Evolutionary conservation across 2,797 vertebrate genomes (phyloP), one percentile per base, ranked within the genome.

Genomic region (Hydrolagus colliei): DNA sequence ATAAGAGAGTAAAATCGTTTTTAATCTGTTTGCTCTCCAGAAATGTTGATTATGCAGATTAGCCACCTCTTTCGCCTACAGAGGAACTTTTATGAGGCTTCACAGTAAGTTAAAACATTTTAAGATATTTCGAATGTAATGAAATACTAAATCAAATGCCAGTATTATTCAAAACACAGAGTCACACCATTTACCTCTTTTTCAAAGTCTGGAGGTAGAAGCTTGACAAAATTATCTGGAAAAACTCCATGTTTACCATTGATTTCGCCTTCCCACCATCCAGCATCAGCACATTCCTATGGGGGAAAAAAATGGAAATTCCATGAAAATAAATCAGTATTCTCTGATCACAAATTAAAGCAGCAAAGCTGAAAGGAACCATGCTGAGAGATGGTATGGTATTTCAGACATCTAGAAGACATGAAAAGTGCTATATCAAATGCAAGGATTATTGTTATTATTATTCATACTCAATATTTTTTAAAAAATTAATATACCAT

Each of bases 241-340:
- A 99, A 99, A 59, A 98, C 97, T 16, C 97, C 98, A 90, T 94
- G 92, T 88, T 94, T 94, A 86, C 96, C 96, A 0, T 95, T 95
- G 86, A 97, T 90, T 89, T 99, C 97, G 63, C 98, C 98, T 94
- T 97, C 96, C 98, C 98, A 99, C 98, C 98, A 98, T 86, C 98
- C 97, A 0, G 96, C 94, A 18, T 99, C 98, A 0, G 97, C 95
- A 88, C 98, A 99, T 9, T 98, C 97, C 97, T 99, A 89, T 72
- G 35, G 14, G 35, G 14, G 67, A 32, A 86, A 27, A 87, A 10
- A 86, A 74, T 85, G 16, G 84, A 59, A 0, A 84, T 41, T 8
- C 41, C 41, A 52, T 80, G 2, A 61, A 78, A 77, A 11, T 32
- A 27, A 62, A 65, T 79, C 77, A 11, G 35, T 18, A 68, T 84